These are phyloP conservation scores for Digitonthophagus gazella DNA, from an alignment of 2,888 invertebrate species.

Conservation along the genomic window DNA sequence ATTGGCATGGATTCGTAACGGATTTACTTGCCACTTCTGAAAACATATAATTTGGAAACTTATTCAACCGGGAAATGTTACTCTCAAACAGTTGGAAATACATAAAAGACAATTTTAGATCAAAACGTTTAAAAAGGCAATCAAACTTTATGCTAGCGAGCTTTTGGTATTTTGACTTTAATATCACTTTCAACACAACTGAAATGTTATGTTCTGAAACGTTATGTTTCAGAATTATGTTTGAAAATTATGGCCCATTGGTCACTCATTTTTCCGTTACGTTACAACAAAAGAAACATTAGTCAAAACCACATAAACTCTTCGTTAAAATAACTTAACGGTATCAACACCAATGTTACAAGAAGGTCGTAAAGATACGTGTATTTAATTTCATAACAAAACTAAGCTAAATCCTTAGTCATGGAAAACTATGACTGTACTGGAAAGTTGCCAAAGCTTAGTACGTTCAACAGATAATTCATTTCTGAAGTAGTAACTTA, in stretches of 20 bases:
- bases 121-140: neutral
- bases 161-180: too few relatives aligned
- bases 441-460: conserved; percentile 12
- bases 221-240: too few relatives aligned
- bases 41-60: neutral
- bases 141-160: neutral
- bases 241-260: too few relatives aligned
- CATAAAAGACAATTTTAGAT: neutral
- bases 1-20: neutral
- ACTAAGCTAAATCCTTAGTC: neutral
- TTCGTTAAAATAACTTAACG: neutral
- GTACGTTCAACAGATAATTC: conserved; percentile 11
- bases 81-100: neutral
- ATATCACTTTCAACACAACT: too few relatives aligned
- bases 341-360: too few relatives aligned
- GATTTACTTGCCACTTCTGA: neutral
- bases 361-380: too few relatives aligned
- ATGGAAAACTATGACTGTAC: neutral
- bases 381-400: neutral
- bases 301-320: neutral
- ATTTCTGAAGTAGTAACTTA: conserved; percentile 8
- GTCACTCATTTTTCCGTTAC: too few relatives aligned
- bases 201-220: too few relatives aligned
- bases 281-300: neutral
- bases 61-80: too few relatives aligned